These are phyloP conservation scores for Apostichopus japonicus DNA, from an alignment of 35 echinoderm and acorn worm species.

Conservation along the genomic window DNA sequence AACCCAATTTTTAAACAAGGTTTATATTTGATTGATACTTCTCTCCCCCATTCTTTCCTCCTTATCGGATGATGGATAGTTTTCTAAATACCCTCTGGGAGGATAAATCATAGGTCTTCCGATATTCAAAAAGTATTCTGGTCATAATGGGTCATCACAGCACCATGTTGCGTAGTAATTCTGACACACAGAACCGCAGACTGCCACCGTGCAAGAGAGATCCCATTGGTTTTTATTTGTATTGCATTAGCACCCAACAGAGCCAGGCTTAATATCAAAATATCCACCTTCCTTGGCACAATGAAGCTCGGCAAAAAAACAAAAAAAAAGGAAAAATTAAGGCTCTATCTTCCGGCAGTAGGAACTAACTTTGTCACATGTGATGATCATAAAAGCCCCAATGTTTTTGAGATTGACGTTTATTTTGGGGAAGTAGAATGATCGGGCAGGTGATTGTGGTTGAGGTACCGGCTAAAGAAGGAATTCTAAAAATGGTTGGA, in stretches of 20 bases:
- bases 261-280: background rate
- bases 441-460: slow-evolving; percentile 2
- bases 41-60: too few species aligned
- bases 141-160: background rate
- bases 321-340: background rate
- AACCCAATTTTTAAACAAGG: too few species aligned
- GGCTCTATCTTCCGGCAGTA: background rate
- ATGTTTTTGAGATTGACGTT: background rate
- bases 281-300: background rate
- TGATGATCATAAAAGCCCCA: background rate
- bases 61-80: too few species aligned
- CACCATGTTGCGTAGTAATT: background rate
- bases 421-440: background rate
- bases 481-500: too few species aligned
- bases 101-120: too few species aligned
- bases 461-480: background rate
- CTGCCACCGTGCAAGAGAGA: slow-evolving; percentile 6
- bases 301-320: background rate
- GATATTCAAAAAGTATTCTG: too few species aligned
- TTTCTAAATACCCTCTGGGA: too few species aligned
- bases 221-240: slow-evolving; percentile 9
- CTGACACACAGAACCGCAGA: background rate
- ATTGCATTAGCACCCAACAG: slow-evolving; percentile 36
- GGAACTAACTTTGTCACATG: slow-evolving; percentile 3
- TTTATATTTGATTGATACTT: too few species aligned